Evolutionary conservation across 2,113 vertebrate species (phyloP), one percentile per base, ranked within the genome.

Genomic region (Ibidorhyncha struthersii): DNA sequence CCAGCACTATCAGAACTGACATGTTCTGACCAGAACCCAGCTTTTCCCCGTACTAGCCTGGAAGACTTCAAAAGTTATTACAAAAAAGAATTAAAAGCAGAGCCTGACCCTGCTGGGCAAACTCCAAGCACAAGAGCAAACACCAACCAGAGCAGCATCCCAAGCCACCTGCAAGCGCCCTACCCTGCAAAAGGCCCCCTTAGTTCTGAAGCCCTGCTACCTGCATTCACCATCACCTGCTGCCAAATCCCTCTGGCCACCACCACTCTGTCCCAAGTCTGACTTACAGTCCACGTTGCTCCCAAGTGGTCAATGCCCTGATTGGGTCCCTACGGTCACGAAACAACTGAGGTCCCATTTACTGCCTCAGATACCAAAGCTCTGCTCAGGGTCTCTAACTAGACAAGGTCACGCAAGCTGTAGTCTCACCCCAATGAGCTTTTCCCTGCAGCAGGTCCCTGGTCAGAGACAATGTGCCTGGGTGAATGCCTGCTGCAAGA

Each of bases 401-500:
- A 20, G 66, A 61, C 36, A 43, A 83, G 26, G 36, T 29, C 30
- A 41, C 8, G 15, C 30, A 22, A 61, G 26, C 20, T 72, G 56
- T 32, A n/a, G 47, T 41, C 38, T 32, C 36, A 41, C 9, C 19
- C 19, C 47, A 30, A 25, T 6, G 5, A 62, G 30, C 8, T 41
- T 29, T 29, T 29, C 9, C 12, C 25, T 9, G 3, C 32, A 29
- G 4, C 5, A 8, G 18, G 18, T 62, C 36, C 25, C 47, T 45
- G 20, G 25, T 30, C 3, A 3, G 38, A 72, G 38, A 52, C 26
- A 29, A 23, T 1, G 1, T 40, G 26, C 38, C 38, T 3, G 2
- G 47, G 25, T 65, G 40, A 65, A 65, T 20, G 40, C 8, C 59
- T 55, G 40, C 70, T 38, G 20, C 16, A 43, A 43, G 47, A 20